Conservation (phyloP, 2,888 invertebrate genomes). For the Desoria tigrina region DNA sequence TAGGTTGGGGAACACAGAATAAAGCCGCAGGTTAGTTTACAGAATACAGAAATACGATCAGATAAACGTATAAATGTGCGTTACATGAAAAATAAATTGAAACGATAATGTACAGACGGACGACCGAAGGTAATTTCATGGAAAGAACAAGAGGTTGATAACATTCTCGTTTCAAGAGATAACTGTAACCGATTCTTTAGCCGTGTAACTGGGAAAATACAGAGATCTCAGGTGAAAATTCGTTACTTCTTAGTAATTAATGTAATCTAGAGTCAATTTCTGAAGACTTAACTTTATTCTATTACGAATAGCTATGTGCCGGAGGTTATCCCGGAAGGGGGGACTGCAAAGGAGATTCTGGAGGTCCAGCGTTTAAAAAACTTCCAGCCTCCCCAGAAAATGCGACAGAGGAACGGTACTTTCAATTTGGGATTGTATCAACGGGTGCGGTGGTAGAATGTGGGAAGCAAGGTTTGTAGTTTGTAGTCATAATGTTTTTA, state of each 20-base stretch:
- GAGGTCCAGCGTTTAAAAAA: conserved; percentile 36
- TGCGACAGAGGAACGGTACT: conserved; percentile 18
- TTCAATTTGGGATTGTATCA: conserved; percentile 39
- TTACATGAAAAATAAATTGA: not conserved
- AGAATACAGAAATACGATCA: not conserved
- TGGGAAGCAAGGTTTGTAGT: conserved; percentile 21
- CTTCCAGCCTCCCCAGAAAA: not conserved
- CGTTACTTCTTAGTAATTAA: not conserved
- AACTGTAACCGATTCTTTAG: conserved; percentile 46
- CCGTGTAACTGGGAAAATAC: conserved; percentile 37
- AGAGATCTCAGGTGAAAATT: conserved; percentile 39
- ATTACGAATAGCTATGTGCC: conserved; percentile 33
- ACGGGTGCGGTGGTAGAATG: conserved; percentile 37
- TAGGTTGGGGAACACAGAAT: conserved; percentile 49
- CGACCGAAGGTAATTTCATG: conserved; percentile 11
- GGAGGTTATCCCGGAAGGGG: conserved; percentile 39
- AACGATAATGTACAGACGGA: conserved; percentile 3
- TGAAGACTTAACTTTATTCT: not conserved
- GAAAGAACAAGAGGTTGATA: conserved; percentile 41
- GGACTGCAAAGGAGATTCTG: conserved; percentile 37
- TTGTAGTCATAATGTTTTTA: too few relatives aligned
- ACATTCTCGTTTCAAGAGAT: conserved; percentile 38
- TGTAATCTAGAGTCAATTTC: not conserved
- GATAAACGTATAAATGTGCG: too few relatives aligned
- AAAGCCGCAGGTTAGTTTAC: conserved; percentile 14